A percentile compares a stretch with the other conserved stretches of the same genome.
These are phyloP conservation scores for Ranitomeya variabilis DNA, from an alignment of 2,113 vertebrate species.

Conservation along the genomic window DNA sequence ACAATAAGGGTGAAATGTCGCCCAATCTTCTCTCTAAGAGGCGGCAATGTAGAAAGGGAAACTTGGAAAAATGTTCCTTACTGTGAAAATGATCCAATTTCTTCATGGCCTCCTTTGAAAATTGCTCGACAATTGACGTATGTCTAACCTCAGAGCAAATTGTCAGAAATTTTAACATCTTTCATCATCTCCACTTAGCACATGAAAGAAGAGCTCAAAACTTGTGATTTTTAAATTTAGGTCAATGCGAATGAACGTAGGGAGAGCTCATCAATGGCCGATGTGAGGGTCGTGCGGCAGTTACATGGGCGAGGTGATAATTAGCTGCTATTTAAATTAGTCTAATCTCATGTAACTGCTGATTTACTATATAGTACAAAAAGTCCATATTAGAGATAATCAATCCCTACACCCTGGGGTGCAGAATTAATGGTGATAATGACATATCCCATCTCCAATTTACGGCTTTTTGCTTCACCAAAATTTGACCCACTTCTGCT, in stretches of 20 bases:
- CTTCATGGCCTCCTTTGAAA: constrained; percentile 53
- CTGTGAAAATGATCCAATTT: constrained; percentile 54
- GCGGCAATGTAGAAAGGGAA: neutral
- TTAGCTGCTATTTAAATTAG: neutral
- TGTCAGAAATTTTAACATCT: constrained; percentile 45
- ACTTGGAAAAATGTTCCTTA: constrained; percentile 7
- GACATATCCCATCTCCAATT: neutral
- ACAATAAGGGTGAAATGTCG: constrained; percentile 29
- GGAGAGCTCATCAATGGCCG: neutral
- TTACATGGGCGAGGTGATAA: neutral
- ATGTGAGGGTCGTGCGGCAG: neutral
- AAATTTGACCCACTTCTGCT: neutral
- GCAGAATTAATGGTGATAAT: neutral
- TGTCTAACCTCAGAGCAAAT: constrained; percentile 27
- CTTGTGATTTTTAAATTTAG: constrained; percentile 26
- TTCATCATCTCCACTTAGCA: constrained; percentile 25
- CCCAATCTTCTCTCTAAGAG: neutral
- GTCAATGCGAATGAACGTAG: neutral
- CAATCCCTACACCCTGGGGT: neutral
- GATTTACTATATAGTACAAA: too few relatives aligned
- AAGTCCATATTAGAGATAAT: neutral
- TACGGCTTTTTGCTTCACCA: neutral
- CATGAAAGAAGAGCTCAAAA: constrained; percentile 23
- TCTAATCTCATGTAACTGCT: neutral
- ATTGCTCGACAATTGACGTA: constrained; percentile 46